Evolutionary conservation across 1,140 invertebrate species (phyloP), one percentile per base, ranked within the genome.

Genomic region (Aphis craccivora): DNA sequence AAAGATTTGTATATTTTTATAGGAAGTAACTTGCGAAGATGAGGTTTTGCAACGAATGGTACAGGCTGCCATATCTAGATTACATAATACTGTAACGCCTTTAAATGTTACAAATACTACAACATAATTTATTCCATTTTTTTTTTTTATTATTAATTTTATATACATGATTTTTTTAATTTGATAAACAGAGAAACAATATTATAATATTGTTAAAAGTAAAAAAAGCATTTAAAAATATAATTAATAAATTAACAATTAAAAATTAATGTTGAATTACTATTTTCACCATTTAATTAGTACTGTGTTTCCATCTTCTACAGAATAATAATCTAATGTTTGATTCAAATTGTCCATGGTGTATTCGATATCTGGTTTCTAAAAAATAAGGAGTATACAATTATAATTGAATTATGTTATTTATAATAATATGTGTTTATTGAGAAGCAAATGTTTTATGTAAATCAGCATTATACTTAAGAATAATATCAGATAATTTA

Each of bases 11-110:
- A 83, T 94, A 94, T 94, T 94, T 95, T 96, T 98, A 97, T 96
- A 97, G 94, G 98, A 99, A 1, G 95, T 95, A 8, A 98, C 98
- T 94, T 95, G 96, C 20, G 97, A 97, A 45, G 98, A 99, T 96
- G 97, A 97, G 94, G 96, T 96, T 1, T 96, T 99, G 88, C 97
- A 98, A 94, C 97, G 98, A 95, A 97, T 98, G 94, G 97, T 99
- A 1, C 97, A 97, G 94, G 98, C 98, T 2, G 98, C 98, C 1
- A 97, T 99, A 1, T 96, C 96, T 2, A 98, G 98, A 95, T 95
- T 99, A 60, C 97, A 98, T 95, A 97, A 98, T 93, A 97, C 98
- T 81, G 96, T 99, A 30, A 97, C 98, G 55, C 98, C 98, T 86
- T 86, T 93, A 53, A 93, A 93, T 93, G 86, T 53, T 8, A n/a